phyloP scores from a whole-genome alignment of 2,888 invertebrate genomes.

The Coelinius sp. region DNA sequence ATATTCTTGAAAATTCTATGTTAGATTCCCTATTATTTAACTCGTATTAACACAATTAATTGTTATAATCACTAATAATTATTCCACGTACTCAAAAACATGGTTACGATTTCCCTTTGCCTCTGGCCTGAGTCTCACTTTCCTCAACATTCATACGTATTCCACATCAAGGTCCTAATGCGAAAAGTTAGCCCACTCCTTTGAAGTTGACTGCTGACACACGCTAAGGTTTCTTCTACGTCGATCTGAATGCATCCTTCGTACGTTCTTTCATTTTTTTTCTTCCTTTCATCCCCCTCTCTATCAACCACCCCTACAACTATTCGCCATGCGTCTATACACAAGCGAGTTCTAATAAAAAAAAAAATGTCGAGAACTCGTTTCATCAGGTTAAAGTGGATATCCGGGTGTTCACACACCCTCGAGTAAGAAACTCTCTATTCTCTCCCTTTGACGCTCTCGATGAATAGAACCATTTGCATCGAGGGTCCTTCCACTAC shows the following conservation, averaged over 20 bases:
- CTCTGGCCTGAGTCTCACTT: background rate
- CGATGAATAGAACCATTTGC: slow-evolving; percentile 44
- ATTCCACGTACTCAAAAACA: slow-evolving; percentile 65
- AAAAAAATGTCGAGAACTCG: slow-evolving; percentile 49
- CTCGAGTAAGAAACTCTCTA: slow-evolving; percentile 33
- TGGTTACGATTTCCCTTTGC: slow-evolving; percentile 56
- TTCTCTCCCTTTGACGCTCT: slow-evolving; percentile 34
- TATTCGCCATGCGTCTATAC: slow-evolving; percentile 26
- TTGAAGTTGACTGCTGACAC: slow-evolving; percentile 20
- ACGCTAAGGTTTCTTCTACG: slow-evolving; percentile 26
- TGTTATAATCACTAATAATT: slow-evolving; percentile 49
- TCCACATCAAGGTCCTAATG: background rate
- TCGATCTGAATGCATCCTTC: slow-evolving; percentile 66
- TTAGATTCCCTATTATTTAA: too few relatives aligned
- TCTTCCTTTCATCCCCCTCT: slow-evolving; percentile 25
- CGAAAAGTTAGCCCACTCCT: slow-evolving; percentile 23
- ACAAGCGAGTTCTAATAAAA: slow-evolving; percentile 47
- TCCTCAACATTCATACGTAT: slow-evolving; percentile 5
- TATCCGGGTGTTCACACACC: slow-evolving; percentile 33
- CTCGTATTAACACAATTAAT: too few relatives aligned
- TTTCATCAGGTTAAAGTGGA: slow-evolving; percentile 42
- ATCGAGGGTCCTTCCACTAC: slow-evolving; percentile 34
- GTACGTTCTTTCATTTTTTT: slow-evolving; percentile 50
- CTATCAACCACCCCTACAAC: too few relatives aligned
- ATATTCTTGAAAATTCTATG: too few relatives aligned